Percentiles rank a stretch among this genome's conserved stretches.
These are phyloP conservation scores for Operophtera brumata DNA, from an alignment of 2,888 invertebrate genomes.

Conservation along the genomic window DNA sequence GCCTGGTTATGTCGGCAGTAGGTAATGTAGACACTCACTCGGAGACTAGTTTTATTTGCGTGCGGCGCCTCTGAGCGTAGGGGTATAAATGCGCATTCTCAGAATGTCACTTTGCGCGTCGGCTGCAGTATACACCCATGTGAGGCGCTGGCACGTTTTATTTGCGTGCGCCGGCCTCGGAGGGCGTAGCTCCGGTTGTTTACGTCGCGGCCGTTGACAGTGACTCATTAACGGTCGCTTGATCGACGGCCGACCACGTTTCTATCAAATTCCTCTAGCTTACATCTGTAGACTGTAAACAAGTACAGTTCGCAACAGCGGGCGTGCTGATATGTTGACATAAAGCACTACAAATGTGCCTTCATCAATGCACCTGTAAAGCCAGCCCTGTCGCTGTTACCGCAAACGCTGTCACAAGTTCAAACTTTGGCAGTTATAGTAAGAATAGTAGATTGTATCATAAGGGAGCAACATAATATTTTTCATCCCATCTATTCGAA, in stretches of 20 bases:
- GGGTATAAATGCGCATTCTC: slow-evolving; percentile 3
- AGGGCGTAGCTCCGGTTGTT: slow-evolving; percentile 59
- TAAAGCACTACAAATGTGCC: neutral
- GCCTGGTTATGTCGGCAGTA: too few species aligned
- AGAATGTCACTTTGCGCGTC: slow-evolving; percentile 16
- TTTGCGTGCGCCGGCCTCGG: slow-evolving; percentile 63
- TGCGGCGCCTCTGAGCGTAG: neutral
- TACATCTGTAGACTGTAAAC: slow-evolving; percentile 30
- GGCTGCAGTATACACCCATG: slow-evolving; percentile 55
- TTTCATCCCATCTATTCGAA: too few species aligned
- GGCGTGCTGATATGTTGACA: neutral
- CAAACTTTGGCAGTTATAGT: neutral
- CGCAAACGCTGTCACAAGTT: too few species aligned
- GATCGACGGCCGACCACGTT: slow-evolving; percentile 43
- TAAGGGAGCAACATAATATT: too few species aligned
- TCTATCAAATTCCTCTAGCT: slow-evolving; percentile 40
- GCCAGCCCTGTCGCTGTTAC: neutral
- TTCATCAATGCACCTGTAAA: neutral
- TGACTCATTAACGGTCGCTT: slow-evolving; percentile 66
- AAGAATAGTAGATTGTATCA: too few species aligned
- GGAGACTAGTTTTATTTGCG: too few species aligned
- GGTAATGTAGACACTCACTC: too few species aligned
- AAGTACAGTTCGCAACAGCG: slow-evolving; percentile 26
- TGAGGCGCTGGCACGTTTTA: slow-evolving; percentile 64
- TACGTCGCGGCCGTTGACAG: slow-evolving; percentile 53